Evolutionary conservation across 2,797 vertebrate genomes (phyloP), one percentile per base, ranked within the genome.

Genomic region (Clamator glandarius): DNA sequence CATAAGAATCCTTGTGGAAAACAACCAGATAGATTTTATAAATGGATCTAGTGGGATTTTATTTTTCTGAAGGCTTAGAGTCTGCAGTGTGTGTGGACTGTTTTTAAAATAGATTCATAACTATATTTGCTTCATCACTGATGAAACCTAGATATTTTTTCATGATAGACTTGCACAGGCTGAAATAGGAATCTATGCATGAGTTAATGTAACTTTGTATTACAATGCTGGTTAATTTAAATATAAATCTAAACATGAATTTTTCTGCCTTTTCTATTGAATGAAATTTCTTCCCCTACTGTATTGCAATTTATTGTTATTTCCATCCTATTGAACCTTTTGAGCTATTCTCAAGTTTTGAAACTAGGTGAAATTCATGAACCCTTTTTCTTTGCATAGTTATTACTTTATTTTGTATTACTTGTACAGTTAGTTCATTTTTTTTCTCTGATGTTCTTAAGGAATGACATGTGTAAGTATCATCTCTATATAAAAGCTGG

Each of bases 171-270:
- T 74, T 70, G 29, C 33, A 46, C 9, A 83, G 74, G 25, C 55
- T 92, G 67, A 89, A 87, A 41, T 89, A 76, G 29, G 51, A n/a
- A 19, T 70, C 5, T 42, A 6, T 58, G 5, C 62, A 15, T 66
- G 36, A 87, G 39, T 64, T 94, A 84, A 84, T 46, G 33, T 35
- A 80, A 26, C 42, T 82, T 77, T 39, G 21, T 58, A 48, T 92
- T 90, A 74, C 51, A 87, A 5, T 66, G 6, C 23, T 66, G 20
- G 50, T 64, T 83, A 91, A 90, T 90, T 86, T 91, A 91, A 93
- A 92, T 73, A 89, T 92, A 87, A 92, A 94, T 87, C 51, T 87
- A 90, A 88, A 95, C 48, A 31, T 26, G 26, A 79, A 62, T 92
- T 84, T 19, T 82, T 88, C 51, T 92, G 16, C 62, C 28, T 88